Base-by-base conservation (phyloP, 1,140 invertebrate genomes). In the Drosophila nigromelanica region DNA sequence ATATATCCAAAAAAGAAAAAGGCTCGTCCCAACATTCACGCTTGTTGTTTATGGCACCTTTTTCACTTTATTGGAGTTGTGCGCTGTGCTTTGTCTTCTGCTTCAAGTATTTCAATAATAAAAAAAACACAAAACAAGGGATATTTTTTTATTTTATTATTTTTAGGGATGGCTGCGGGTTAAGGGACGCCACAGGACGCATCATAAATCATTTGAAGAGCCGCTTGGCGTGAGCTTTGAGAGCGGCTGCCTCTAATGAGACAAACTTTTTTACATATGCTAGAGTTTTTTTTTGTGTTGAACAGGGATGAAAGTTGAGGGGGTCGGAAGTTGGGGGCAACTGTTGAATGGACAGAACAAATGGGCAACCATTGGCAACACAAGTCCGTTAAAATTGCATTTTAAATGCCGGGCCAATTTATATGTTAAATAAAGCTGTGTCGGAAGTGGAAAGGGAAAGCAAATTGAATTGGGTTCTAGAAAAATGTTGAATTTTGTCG, bases 41-140 rank as follows among this genome's bases (percentile, higher is more conserved):
- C 75, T 87, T 76, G 68, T 79, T 86, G 83, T 86, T 86, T 86
- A 86, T 86, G 82, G 78, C 83, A 86, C 82, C 82, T 86, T 86
- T 87, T 86, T 87, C 75, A 76, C 83, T 86, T 86, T 86, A 87
- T 87, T 82, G 82, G 80, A 87, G 83, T 81, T 81, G 75, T 78
- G 69, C 71, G 56, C 55, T 61, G 30, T 54, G 56, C 47, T 61
- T 69, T 69, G 50, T 69, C 71, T 73, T 69, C 48, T 56, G 70
- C 78, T 80, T 87, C 83, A 87, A 86, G 82, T 86, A 86, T 87
- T 82, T 73, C 76, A 86, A 87, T 85, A 85, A 70, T 76, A 64
- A 78, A 73, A 58, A 48, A 62, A 37, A 43, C 45, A 15, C 12
- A 47, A 21, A 60, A 67, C 51, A 72, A 42, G 58, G 47, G 61